phyloP scores from a whole-genome alignment of 1,140 invertebrate genomes.

The Pollicipes pollicipes region DNA sequence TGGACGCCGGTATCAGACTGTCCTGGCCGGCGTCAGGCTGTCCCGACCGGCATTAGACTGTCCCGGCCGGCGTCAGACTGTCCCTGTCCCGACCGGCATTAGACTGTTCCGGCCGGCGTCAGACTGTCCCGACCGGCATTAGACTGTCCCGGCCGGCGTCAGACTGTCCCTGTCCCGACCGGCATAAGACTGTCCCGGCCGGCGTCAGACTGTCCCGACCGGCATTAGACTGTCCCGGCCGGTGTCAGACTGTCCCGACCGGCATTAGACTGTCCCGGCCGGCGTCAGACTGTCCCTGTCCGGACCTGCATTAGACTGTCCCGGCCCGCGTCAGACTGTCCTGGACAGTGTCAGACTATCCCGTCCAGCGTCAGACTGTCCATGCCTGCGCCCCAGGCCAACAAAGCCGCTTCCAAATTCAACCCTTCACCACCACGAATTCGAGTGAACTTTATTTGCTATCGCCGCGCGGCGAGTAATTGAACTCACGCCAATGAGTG shows the following conservation, averaged over 20 bases:
- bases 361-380: background rate
- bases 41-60: conserved; percentile 9
- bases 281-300: background rate
- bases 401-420: no score
- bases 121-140: background rate
- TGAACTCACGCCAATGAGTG: no score
- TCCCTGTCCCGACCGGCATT: conserved; percentile 7
- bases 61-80: background rate
- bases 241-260: conserved; percentile 9
- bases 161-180: conserved; percentile 9
- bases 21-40: background rate
- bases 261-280: no score
- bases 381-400: no score
- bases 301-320: conserved; percentile 6
- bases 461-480: no score
- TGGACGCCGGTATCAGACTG: background rate
- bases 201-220: no score
- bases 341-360: background rate
- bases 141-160: background rate
- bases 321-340: background rate
- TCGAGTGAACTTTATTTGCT: no score
- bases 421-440: no score
- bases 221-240: conserved; percentile 5
- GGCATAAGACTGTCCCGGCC: no score
- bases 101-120: no score